Evolutionary conservation across 2,113 vertebrate species (phyloP), one percentile per base, ranked within the genome.

Genomic region (Orthonyx spaldingii): DNA sequence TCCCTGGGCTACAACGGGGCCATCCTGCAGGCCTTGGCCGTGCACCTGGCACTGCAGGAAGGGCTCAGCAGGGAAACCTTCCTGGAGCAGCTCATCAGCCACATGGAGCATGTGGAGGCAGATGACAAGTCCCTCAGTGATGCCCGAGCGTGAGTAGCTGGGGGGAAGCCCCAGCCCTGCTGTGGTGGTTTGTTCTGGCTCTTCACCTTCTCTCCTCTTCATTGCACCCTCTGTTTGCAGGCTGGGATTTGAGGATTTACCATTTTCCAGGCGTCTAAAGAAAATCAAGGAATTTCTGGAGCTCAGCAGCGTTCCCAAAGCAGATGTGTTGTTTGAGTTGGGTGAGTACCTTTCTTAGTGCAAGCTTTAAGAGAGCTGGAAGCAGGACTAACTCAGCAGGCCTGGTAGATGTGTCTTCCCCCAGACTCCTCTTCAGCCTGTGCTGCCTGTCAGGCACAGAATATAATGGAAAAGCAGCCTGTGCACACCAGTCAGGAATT

Each of bases 1-100:
- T 99, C 99, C 72, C 96, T 99, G 97, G 99, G 99, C 57, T 99
- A 99, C 89, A 99, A 99, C 1, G 99, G 99, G 5, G 99, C 99
- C 44, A 97, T 99, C 76, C 98, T 99, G 92, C 99, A 99, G 97
- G 99, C 99, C 7, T 94, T 99, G 91, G 99, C 99, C 1, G 99
- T 99, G 94, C 98, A 99, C 89, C 98, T 99, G 14, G 99, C 99
- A 5, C 97, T 99, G 84, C 98, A 98, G 95, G 99, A 98, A 16
- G 98, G 98, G 7, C 96, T 98, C 28, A 98, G 98, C 59, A 98
- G 98, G 63, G 98, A 98, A 80, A 92, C 91, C 59, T 99, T 99
- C 96, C 98, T 99, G 46, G 97, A 98, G 95, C 98, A 97, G 84
- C 98, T 99, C 44, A 98, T 99, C 41, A 93, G 96, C 94, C 98